Conservation (phyloP, 2,888 invertebrate genomes). For the Calephelis perditalis region DNA sequence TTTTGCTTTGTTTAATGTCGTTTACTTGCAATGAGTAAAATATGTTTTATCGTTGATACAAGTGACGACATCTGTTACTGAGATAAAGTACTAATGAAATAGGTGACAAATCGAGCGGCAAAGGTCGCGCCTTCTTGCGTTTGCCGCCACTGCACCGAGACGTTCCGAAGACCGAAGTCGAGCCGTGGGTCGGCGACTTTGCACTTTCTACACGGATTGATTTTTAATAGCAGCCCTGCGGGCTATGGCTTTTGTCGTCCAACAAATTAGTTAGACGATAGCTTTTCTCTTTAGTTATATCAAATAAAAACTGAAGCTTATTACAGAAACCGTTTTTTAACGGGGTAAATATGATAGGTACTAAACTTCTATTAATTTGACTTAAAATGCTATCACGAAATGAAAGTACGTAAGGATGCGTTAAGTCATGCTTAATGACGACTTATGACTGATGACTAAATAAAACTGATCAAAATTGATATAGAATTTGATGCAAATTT, state of each 20-base stretch:
- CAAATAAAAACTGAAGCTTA: conserved; percentile 1
- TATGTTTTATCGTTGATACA: no score
- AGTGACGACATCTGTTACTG: conserved; percentile 60
- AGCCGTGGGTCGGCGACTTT: conserved; percentile 50
- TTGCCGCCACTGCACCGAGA: conserved; percentile 62
- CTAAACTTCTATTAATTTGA: no score
- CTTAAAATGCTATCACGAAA: no score
- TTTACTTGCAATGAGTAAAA: no score
- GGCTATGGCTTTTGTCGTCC: conserved; percentile 60
- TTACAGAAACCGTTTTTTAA: no score
- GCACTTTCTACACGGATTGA: conserved; percentile 67
- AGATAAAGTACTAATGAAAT: conserved; percentile 70
- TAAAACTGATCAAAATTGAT: no score
- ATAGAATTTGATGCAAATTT: no score
- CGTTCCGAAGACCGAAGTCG: conserved; percentile 43
- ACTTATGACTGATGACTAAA: no score
- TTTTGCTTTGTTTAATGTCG: no score
- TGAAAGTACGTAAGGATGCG: no score
- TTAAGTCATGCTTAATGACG: no score
- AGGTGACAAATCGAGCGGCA: conserved; percentile 75
- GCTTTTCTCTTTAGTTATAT: conserved; percentile 42
- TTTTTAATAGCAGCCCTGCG: conserved; percentile 72
- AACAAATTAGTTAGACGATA: conserved; percentile 58
- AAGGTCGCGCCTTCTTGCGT: conserved; percentile 69
- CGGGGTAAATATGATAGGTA: neutral